Evolutionary conservation across 2,113 vertebrate genomes (phyloP), one percentile per base, ranked within the genome.

Genomic region (Forbesichthys agassizii): DNA sequence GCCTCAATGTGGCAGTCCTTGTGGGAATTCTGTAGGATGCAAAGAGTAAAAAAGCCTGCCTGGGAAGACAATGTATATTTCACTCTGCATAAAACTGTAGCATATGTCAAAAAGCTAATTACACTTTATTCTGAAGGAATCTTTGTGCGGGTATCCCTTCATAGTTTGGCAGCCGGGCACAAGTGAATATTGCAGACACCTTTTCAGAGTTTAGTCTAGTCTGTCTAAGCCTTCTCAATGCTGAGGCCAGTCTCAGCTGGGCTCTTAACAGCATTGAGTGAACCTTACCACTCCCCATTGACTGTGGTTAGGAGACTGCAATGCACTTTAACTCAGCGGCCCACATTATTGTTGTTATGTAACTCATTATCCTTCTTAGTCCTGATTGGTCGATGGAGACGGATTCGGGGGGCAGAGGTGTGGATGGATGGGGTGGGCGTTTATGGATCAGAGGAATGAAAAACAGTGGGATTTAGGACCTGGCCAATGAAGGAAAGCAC

Each of bases 31-130:
- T 42, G 36, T 6, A 42, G 36, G 36, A 42, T 42, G 36, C 4
- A 42, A 42, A 5, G 27, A 27, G 27, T 27, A 27, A 27, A 27
- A 27, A 3, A 27, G 2, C 1, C 1, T 27, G 27, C 27, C 27
- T 27, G 27, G 27, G 27, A 49, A 49, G 48, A 12, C 48, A 12
- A 49, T 51, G 49, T 51, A 51, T 13, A 85, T 84, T 86, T 88
- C 82, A 86, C 69, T 75, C 62, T 68, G 75, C 78, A 81, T 81
- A 80, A 83, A 84, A 82, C 75, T 82, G 77, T 74, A 73, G 75
- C 14, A 69, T 84, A 27, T 27, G 27, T 27, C 81, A 82, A 64
- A 70, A 73, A 80, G 67, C 73, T 86, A 75, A 82, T 85, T 82
- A 74, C 57, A 47, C 61, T 82, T 27, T 27, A 27, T 27, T 27